Evolutionary conservation across 2,888 invertebrate genomes (phyloP), one percentile per base, ranked within the genome.

Genomic region (Troilus luridus): DNA sequence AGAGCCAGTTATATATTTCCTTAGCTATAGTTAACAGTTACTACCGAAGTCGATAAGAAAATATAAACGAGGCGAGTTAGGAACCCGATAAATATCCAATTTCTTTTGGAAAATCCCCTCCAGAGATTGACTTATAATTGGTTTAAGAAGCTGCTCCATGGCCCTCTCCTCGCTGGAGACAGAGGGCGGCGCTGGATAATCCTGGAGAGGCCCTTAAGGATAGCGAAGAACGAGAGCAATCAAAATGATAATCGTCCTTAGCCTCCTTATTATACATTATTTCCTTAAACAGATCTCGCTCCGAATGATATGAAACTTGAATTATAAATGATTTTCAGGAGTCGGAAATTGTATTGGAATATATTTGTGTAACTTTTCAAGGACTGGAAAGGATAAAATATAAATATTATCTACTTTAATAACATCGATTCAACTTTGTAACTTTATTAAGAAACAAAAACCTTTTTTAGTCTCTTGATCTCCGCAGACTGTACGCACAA

Each of bases 101-200:
- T 77, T 77, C 72, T 77, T 77, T 77, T 77, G 19, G 72, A 77
- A 77, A 27, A 77, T 41, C 41, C 72, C 41, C 72, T 41, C 72
- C 72, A 77, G 72, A 77, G 72, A 77, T 77, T 77, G 72, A 77
- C 72, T 77, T 77, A 77, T 77, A 77, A 77, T 77, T 77, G 27
- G 72, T 77, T 77, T 77, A 77, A 77, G 72, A 77, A 7, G 12
- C 27, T 17, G 72, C 27, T 17, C 41, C 41, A 41, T 41, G 41
- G 41, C 24, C 72, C 9, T 41, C 27, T 2, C 11, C 24, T 1
- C 11, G 12, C 17, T 41, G 8, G 7, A 41, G 72, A 41, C 27
- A 41, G 17, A 77, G 41, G 8, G 17, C 17, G 6, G 27, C 0
- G 14, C 12, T 41, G 17, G 67, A 67, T 77, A 41, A 77, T 77